Evolutionary conservation across 2,888 invertebrate genomes (phyloP).

Genomic region (Aphidoletes aphidimyza): DNA sequence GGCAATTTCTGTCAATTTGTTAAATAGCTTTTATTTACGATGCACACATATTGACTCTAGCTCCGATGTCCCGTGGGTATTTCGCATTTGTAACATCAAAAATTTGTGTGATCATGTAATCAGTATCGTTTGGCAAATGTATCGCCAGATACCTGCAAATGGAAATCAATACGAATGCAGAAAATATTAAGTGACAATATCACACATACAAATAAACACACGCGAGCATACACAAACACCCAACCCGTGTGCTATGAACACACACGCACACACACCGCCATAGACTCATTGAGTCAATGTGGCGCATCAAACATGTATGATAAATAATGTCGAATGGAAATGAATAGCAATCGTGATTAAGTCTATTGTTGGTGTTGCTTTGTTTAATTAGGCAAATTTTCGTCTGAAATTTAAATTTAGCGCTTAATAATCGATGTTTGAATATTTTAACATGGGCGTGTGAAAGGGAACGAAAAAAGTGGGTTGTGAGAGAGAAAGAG

Average conservation of each 20-base stretch:
- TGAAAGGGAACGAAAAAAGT: too few species aligned
- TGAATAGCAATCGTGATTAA: constrained; percentile 8
- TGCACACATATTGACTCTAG: too few species aligned
- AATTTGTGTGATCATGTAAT: not conserved
- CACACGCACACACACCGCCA: too few species aligned
- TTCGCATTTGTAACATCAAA: not conserved
- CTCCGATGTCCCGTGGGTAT: not conserved
- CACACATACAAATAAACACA: not conserved
- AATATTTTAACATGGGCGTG: not conserved
- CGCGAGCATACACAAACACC: too few species aligned
- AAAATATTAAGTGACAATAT: not conserved
- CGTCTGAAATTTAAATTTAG: not conserved
- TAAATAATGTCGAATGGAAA: not conserved
- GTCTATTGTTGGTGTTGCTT: constrained; percentile 29
- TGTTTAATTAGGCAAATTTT: constrained; percentile 11
- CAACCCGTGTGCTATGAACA: too few species aligned
- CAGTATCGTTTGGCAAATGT: not conserved
- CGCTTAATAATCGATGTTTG: not conserved
- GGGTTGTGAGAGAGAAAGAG: too few species aligned
- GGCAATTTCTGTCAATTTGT: not conserved
- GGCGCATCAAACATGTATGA: too few species aligned
- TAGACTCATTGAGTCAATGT: too few species aligned
- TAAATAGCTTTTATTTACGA: not conserved
- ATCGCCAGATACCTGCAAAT: not conserved
- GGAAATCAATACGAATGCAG: not conserved